phyloP scores from a whole-genome alignment of 1,140 invertebrate genomes.

The Gryllus bimaculatus region DNA sequence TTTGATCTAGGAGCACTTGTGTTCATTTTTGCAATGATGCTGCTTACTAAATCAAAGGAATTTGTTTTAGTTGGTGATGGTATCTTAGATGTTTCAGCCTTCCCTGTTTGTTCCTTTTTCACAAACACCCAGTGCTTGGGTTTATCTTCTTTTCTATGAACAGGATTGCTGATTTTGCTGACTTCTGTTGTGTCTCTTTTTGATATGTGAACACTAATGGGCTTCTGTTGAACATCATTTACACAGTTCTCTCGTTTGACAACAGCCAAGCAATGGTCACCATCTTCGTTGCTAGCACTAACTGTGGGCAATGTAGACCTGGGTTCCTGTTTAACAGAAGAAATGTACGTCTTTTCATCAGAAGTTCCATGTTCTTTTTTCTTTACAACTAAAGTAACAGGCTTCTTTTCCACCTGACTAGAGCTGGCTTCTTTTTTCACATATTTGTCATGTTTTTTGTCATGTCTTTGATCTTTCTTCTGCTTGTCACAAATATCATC shows the following conservation, averaged over 20 bases:
- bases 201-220: background rate
- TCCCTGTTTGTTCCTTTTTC: slow-evolving; percentile 11
- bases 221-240: slow-evolving; percentile 11
- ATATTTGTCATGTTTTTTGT: slow-evolving; percentile 15
- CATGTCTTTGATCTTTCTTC: slow-evolving; percentile 16
- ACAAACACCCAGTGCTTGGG: background rate
- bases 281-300: background rate
- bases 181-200: background rate
- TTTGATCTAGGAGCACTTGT: background rate
- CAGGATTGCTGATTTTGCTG: background rate
- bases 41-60: slow-evolving; percentile 13
- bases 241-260: slow-evolving; percentile 17
- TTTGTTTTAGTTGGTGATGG: background rate
- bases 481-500: slow-evolving; percentile 3
- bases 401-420: background rate
- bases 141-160: slow-evolving; percentile 10
- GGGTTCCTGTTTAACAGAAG: slow-evolving; percentile 6
- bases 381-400: slow-evolving; percentile 6
- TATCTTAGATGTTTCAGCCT: slow-evolving; percentile 8
- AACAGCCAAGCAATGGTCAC: background rate
- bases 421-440: slow-evolving; percentile 14
- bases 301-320: background rate
- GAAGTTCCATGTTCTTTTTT: background rate
- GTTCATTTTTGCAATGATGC: slow-evolving; percentile 21
- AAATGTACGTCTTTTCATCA: slow-evolving; percentile 10